Evolutionary conservation across 2,888 invertebrate genomes (phyloP).

Genomic region (Troilus luridus): DNA sequence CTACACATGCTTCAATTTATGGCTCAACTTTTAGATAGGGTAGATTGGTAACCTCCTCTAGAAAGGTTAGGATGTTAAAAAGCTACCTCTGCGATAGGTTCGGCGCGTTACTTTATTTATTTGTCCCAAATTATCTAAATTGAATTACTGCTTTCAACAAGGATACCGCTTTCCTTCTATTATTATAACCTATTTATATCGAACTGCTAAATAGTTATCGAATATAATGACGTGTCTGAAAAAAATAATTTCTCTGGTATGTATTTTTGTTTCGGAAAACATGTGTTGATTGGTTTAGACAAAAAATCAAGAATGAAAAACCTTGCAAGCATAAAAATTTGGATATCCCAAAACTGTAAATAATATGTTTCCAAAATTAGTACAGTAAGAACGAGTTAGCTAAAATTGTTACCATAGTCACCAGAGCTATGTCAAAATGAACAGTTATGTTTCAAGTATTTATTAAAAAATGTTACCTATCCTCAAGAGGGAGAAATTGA

Average conservation of each 20-base stretch:
- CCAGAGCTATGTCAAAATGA: constrained; percentile 40
- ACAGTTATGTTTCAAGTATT: constrained; percentile 1
- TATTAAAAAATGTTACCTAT: constrained; percentile 50
- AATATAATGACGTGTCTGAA: neutral
- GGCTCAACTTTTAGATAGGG: no score
- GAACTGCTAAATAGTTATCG: neutral
- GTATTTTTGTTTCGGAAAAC: constrained; percentile 5
- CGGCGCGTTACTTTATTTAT: no score
- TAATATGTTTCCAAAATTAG: neutral
- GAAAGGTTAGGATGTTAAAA: no score
- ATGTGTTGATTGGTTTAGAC: neutral
- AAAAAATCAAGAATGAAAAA: neutral
- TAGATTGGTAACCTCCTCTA: no score
- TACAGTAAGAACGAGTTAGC: neutral
- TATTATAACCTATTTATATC: no score
- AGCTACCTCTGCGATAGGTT: no score
- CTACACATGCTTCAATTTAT: no score
- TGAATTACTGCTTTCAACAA: no score
- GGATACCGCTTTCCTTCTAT: no score
- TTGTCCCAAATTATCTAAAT: no score
- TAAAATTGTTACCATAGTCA: constrained; percentile 44
- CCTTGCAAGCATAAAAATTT: neutral
- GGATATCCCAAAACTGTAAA: neutral
- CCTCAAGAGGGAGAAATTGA: constrained; percentile 14
- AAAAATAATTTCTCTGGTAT: neutral